phyloP scores from a whole-genome alignment of 2,797 vertebrate genomes.

The Betta splendens region DNA sequence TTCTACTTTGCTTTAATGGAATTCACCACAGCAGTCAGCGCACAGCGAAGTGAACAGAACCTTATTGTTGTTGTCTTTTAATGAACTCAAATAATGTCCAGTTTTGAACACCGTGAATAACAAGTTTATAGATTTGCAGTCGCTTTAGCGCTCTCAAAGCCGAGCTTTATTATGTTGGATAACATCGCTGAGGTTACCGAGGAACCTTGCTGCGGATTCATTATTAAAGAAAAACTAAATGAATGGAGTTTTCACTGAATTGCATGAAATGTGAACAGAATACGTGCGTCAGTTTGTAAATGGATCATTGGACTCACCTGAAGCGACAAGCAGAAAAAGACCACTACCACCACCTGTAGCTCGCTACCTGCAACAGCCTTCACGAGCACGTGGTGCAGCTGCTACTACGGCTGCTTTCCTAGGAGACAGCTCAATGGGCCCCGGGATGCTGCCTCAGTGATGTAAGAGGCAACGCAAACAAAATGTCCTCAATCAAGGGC shows the following conservation, averaged over 20 bases:
- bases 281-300: conserved; percentile 2
- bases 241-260: conserved; percentile 7
- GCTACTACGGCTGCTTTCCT: conserved; percentile 2
- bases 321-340: conserved; percentile 20
- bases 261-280: conserved; percentile 20
- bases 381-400: background rate
- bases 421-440: conserved; percentile 7
- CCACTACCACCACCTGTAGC: conserved; percentile 57
- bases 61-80: conserved; percentile 18
- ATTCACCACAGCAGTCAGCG: conserved; percentile 31
- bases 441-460: background rate
- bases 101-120: conserved; percentile 12
- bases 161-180: background rate
- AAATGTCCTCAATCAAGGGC: conserved; percentile 11
- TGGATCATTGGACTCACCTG: conserved; percentile 11
- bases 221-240: conserved; percentile 9
- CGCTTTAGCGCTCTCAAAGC: conserved; percentile 2
- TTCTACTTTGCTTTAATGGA: conserved; percentile 30
- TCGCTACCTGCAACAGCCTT: conserved; percentile 21
- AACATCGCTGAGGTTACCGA: conserved; percentile 2
- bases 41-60: conserved; percentile 20
- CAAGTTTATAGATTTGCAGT: conserved; percentile 10
- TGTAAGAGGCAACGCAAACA: conserved; percentile 10
- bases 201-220: conserved; percentile 7
- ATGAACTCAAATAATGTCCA: conserved; percentile 8